These are phyloP conservation scores for Antheraea assamensis DNA, from an alignment of 2,888 invertebrate species.

Conservation along the genomic window DNA sequence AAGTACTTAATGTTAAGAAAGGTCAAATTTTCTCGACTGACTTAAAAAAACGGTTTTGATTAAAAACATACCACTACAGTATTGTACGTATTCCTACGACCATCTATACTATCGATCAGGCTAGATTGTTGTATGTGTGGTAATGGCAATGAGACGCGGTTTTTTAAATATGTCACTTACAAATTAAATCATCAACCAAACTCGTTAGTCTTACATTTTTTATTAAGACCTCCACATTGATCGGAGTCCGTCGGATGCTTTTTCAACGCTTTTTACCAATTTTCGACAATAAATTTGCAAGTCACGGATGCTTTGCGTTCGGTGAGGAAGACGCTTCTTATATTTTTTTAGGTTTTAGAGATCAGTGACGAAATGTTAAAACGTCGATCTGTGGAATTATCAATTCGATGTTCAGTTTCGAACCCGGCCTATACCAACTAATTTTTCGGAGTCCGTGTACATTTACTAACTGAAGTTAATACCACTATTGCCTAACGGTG, in stretches of 20 bases:
- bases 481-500: too few species aligned
- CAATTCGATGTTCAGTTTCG: too few species aligned
- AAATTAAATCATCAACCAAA: conserved; percentile 66
- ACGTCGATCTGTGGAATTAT: too few species aligned
- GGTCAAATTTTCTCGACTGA: too few species aligned
- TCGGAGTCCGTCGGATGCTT: conserved; percentile 46
- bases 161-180: conserved; percentile 47
- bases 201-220: conserved; percentile 58
- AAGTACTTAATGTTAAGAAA: too few species aligned
- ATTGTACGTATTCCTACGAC: too few species aligned
- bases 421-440: too few species aligned
- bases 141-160: background rate
- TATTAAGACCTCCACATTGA: conserved; percentile 51
- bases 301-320: conserved; percentile 61
- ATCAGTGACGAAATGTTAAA: conserved; percentile 23
- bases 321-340: conserved; percentile 56
- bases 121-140: background rate
- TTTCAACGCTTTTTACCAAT: conserved; percentile 47
- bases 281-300: conserved; percentile 35
- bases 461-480: too few species aligned
- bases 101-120: background rate
- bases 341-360: conserved; percentile 29
- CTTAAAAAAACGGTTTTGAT: too few species aligned
- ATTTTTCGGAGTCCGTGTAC: too few species aligned
- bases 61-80: too few species aligned